A percentile compares a stretch with the other conserved stretches of the same genome.
Conservation (phyloP, 37 sponge, comb jelly and placozoan genomes). For the Haliclona indistincta region DNA sequence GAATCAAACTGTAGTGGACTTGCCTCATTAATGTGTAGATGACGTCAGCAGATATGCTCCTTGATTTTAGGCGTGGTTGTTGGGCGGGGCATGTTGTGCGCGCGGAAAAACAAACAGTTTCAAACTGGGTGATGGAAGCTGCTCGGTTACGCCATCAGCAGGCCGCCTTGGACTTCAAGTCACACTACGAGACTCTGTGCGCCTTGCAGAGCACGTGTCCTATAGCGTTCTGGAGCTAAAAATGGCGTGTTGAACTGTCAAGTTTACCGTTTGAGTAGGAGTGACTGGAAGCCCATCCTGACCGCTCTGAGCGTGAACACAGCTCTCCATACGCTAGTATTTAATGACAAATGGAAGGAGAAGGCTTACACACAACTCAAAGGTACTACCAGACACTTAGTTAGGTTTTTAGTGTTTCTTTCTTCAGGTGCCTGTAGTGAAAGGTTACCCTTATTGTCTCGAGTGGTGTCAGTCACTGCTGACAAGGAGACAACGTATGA, state of each 20-base stretch:
- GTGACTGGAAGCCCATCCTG: conserved; percentile 74
- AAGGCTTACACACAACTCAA: too few species aligned
- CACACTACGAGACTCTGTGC: conserved; percentile 81
- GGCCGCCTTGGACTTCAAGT: conserved; percentile 48
- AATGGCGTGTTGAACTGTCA: conserved; percentile 47
- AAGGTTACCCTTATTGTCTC: not conserved
- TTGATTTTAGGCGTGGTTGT: too few species aligned
- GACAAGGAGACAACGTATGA: not conserved
- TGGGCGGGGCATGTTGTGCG: too few species aligned
- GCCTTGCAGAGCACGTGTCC: conserved; percentile 71
- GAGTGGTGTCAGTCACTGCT: not conserved
- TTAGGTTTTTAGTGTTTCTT: too few species aligned
- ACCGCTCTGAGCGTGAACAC: conserved; percentile 69
- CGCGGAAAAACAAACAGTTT: conserved; percentile 10
- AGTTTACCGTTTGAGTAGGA: conserved; percentile 39
- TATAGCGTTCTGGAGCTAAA: conserved; percentile 37
- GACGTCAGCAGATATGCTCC: too few species aligned
- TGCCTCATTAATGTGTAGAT: too few species aligned
- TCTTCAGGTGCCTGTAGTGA: too few species aligned
- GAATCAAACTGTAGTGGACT: too few species aligned
- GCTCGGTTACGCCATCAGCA: conserved; percentile 18
- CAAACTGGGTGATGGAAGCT: not conserved
- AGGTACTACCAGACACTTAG: too few species aligned
- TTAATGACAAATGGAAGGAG: conserved; percentile 51
- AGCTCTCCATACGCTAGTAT: conserved; percentile 27